Conservation (phyloP, 2,888 invertebrate species). For the Galerucella calmariensis region DNA sequence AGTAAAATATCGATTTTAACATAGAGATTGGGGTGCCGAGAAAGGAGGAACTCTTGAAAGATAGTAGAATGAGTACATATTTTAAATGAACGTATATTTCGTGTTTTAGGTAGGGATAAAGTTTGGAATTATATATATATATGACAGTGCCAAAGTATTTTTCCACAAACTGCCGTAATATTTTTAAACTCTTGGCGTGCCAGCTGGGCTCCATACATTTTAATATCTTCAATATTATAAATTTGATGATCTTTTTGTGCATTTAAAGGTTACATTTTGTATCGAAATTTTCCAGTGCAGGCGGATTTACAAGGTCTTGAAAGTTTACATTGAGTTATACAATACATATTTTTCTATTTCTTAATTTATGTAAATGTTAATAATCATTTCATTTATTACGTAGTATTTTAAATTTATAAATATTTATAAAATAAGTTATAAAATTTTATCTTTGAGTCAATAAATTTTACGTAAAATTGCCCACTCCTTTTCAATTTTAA, state of each 20-base stretch:
- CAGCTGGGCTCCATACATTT: background rate
- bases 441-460: too few species aligned
- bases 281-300: background rate
- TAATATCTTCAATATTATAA: background rate
- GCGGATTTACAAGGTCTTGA: background rate
- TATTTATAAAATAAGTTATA: background rate
- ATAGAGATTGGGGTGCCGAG: too few species aligned
- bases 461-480: background rate
- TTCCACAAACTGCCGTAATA: background rate
- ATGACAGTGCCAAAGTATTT: background rate
- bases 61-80: background rate
- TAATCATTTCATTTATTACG: background rate
- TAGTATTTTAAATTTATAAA: conserved; percentile 1
- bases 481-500: background rate
- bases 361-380: background rate
- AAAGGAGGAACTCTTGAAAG: background rate
- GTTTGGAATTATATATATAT: background rate
- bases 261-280: background rate
- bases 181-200: background rate
- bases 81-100: background rate
- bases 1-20: too few species aligned
- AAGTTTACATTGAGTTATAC: background rate
- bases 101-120: background rate
- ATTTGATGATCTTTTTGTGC: background rate
- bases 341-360: background rate